Base-by-base conservation (phyloP, 2,113 vertebrate genomes). In the Conger conger region DNA sequence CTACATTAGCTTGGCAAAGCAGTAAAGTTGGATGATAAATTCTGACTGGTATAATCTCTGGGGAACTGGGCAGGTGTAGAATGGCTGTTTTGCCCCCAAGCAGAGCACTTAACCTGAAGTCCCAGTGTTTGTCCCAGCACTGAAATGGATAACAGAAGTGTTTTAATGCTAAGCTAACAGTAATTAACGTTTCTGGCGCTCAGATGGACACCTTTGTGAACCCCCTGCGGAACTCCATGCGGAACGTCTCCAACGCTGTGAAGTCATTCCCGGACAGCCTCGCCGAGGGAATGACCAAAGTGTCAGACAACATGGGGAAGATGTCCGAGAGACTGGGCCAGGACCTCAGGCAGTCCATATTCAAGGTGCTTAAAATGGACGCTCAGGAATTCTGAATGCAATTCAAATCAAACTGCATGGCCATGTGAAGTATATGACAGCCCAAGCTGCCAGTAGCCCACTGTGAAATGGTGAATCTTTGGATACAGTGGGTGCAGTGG, bases 181-280 rank as follows among this genome's bases (percentile, higher is more conserved):
- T 11, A 11, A n/a, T 30, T 2, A 73, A 13, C 68, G 9, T 30
- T 73, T 73, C 1, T 73, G 27, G 3, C 68, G 0, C 50, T 82
- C 93, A 99, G 98, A 99, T 99, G 95, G 98, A 99, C 93, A 99
- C 98, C 37, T 97, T 99, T 95, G 98, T 99, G 91, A 99, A 99
- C 91, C 98, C 98, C 38, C 93, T 99, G 89, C 96, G 97, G 90
- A 99, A 98, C 93, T 99, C 98, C 92, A 99, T 99, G 97, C 96
- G 98, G 92, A 99, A 99, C 81, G 94, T 99, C 91, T 99, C 98
- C 91, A 99, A 99, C 85, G 98, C 96, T 33, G 98, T 99, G 87
- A 99, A 99, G 94, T 95, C 96, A 54, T 93, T 99, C 89, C 98
- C 98, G 79, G 98, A 99, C 95, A 99, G 98, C 91, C 94, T 99